Conservation (phyloP, 92 coral and sea anemone genomes). For the Phenganax stokvisi region DNA sequence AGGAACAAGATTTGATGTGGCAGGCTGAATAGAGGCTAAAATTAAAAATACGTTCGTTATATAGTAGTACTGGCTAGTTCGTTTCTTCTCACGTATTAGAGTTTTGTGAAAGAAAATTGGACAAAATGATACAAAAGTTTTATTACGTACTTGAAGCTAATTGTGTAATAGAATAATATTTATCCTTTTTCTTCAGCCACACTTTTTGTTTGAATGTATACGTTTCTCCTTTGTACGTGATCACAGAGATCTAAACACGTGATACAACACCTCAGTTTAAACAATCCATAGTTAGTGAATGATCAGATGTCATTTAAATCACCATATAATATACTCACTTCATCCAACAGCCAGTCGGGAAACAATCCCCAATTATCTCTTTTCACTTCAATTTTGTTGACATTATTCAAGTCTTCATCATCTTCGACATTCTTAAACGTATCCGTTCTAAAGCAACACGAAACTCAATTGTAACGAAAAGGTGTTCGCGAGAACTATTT, state of each 20-base stretch:
- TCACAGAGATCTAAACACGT: conserved; percentile 10
- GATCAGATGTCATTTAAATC: neutral
- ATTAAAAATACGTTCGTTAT: no score
- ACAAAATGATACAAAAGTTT: neutral
- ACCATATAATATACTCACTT: neutral
- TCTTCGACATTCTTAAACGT: conserved; percentile 1
- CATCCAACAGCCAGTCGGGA: conserved; percentile 13
- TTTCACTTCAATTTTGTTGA: conserved; percentile 27
- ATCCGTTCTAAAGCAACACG: conserved; percentile 13
- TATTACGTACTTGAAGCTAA: neutral
- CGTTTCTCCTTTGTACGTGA: neutral
- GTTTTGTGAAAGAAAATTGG: no score
- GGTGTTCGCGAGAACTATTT: no score
- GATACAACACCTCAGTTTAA: neutral
- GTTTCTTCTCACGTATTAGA: no score
- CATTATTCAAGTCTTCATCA: neutral
- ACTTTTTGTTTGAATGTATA: conserved; percentile 12
- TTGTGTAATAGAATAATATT: neutral
- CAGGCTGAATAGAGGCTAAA: no score
- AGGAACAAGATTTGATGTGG: no score
- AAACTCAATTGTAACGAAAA: no score
- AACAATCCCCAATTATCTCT: neutral
- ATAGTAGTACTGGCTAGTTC: no score
- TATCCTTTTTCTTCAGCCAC: conserved; percentile 13
- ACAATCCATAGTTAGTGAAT: neutral